Evolutionary conservation across 2,888 invertebrate species (phyloP), one percentile per base, ranked within the genome.

Genomic region (Mechanitis messenoides): DNA sequence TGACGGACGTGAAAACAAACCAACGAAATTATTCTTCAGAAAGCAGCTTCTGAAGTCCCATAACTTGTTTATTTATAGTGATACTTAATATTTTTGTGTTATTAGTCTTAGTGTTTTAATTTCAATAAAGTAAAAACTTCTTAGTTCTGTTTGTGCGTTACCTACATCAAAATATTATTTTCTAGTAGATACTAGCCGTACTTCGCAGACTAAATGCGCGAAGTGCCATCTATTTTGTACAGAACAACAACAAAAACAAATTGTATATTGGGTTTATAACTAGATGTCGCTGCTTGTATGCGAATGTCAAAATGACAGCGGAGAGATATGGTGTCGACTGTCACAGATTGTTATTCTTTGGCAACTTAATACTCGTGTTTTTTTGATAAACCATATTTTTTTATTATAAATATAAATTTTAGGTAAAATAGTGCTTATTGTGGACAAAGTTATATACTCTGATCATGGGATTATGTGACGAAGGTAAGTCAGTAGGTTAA

Each of bases 401-500:
- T 59, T 58, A 47, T 38, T 63, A 57, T 56, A 55, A 53, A 61
- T 61, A 58, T 28, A 53, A 46, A 42, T 53, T 58, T 53, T 35
- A 20, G 46, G 11, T 42, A 42, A 58, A 33, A 6, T 38, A 56
- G 59, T 61, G 46, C 53, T 54, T n/a, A 53, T 58, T 53, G 53
- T 54, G 58, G 6, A 53, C 12, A 58, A 53, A 9, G 50, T 46
- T 50, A 59, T 46, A 58, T 56, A 60, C 38, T 38, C 60, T 33
- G 60, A 71, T 59, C 62, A 89, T 89, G 88, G 88, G 89, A 66
- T 82, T 88, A 66, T 87, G 89, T 67, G 86, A 89, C 68, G 88
- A 88, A 76, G 89, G 88, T 89, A 79, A 74, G 84, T 73, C 68
- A 64, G 63, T 65, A 62, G 59, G 60, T 65, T 66, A 68, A 59